Base-by-base conservation (phyloP, 1,140 invertebrate genomes). In the Drosophila truncata region DNA sequence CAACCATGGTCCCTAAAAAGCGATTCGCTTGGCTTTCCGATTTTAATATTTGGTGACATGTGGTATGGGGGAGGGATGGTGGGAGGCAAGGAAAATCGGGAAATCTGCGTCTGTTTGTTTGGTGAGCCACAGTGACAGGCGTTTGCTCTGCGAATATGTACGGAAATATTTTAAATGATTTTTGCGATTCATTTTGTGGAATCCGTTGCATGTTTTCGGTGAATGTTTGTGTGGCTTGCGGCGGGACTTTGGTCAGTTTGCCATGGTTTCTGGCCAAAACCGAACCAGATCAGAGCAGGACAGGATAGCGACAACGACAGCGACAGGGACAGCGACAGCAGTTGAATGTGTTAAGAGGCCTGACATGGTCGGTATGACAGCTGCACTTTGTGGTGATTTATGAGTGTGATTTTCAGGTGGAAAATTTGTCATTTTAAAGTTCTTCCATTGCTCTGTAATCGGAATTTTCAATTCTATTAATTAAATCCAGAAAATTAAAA, bases 151-250 rank as follows among this genome's bases (percentile, higher is more conserved):
- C 62, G 62, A 46, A 64, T 46, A 23, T 69, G 23, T 29, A 35
- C 50, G 50, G 44, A 39, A 39, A 33, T 71, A 72, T 72, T 71
- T 72, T 20, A 71, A 72, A 72, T 72, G 69, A 72, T 72, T 71
- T 72, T 72, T 27, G 42, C 65, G 35, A 49, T 72, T 70, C 69
- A 33, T 70, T 70, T 71, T 72, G 52, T 39, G 50, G 66, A 58
- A 59, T 71, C 58, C 58, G 66, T 60, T 72, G 66, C 66, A 71
- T 71, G 66, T 59, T 72, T 27, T 27, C 35, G 35, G 27, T 72
- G 35, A 18, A 59, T 72, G 66, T 72, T 72, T 70, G 52, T 72
- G 66, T 49, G 66, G 69, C 69, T 41, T 72, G 69, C 35, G 69
- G 69, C 69, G 49, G 42, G 31, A 37, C 29, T 66, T 66, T 67